Evolutionary conservation across 2,888 invertebrate species (phyloP).

Genomic region (Drosophila pseudotalamancana): DNA sequence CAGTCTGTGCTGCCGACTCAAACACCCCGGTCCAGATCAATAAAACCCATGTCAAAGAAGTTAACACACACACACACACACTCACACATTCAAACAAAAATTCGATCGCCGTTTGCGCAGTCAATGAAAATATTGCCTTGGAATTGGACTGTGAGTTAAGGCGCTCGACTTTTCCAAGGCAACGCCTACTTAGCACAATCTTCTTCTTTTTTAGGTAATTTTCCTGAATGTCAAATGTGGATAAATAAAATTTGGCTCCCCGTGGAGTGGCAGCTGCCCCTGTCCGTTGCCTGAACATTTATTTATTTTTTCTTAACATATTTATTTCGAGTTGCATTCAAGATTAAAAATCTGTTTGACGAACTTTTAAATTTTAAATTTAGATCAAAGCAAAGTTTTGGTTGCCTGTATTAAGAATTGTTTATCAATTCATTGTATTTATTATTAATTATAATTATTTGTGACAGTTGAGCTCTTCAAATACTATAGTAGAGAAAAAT

Average conservation of each 20-base stretch:
- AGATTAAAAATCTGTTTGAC: conserved; percentile 13
- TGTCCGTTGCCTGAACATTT: neutral
- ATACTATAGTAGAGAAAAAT: too few species aligned
- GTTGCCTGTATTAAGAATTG: neutral
- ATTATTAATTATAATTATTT: too few species aligned
- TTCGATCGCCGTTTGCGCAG: conserved; percentile 31
- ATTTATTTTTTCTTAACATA: conserved; percentile 50
- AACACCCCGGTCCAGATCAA: conserved; percentile 34
- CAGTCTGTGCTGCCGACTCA: neutral
- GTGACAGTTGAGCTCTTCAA: too few species aligned
- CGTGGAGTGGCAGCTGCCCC: conserved; percentile 27
- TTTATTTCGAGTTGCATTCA: conserved; percentile 41
- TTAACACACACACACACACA: too few species aligned
- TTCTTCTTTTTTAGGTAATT: conserved; percentile 25
- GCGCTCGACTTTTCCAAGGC: conserved; percentile 27
- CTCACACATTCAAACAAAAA: too few species aligned
- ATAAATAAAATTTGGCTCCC: conserved; percentile 52
- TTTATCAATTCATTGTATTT: too few species aligned
- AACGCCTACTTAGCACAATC: conserved; percentile 52
- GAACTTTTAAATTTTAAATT: neutral
- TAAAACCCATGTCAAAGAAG: conserved; percentile 76
- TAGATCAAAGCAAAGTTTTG: conserved; percentile 9
- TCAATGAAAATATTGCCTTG: conserved; percentile 73
- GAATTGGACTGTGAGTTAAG: conserved; percentile 18
- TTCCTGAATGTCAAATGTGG: conserved; percentile 57